Evolutionary conservation across 92 coral and sea anemone species (phyloP).

Genomic region (Siderastrea radians): DNA sequence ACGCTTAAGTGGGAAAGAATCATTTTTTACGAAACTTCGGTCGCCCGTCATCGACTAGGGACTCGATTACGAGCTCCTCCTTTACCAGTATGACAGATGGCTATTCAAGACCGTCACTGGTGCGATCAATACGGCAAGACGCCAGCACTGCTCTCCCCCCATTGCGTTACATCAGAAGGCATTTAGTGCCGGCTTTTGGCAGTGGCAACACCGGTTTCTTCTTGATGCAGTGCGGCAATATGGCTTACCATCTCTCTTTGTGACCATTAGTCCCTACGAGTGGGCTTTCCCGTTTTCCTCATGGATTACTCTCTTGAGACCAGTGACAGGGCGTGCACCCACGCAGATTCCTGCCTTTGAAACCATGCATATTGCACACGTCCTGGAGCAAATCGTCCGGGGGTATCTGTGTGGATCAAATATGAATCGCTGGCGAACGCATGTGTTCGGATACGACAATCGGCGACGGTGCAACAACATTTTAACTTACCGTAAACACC

Average conservation of each 20-base stretch:
- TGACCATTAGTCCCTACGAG: slow-evolving; percentile 19
- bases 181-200: not conserved
- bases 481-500: too few relatives aligned
- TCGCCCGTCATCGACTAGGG: not conserved
- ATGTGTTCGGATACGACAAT: not conserved
- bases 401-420: slow-evolving; percentile 40
- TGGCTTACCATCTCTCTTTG: slow-evolving; percentile 7
- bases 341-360: slow-evolving; percentile 12
- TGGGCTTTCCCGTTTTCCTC: slow-evolving; percentile 24
- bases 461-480: not conserved
- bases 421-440: not conserved
- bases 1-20: slow-evolving; percentile 18
- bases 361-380: slow-evolving; percentile 37
- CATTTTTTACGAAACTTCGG: not conserved
- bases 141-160: not conserved
- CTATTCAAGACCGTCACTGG: slow-evolving; percentile 24
- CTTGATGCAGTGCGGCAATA: slow-evolving; percentile 5
- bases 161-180: not conserved
- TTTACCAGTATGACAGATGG: slow-evolving; percentile 41
- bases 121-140: not conserved
- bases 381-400: slow-evolving; percentile 23
- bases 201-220: slow-evolving; percentile 11
- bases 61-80: slow-evolving; percentile 19
- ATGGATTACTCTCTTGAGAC: not conserved
- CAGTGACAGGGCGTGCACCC: slow-evolving; percentile 12